Conservation (phyloP, 1,140 invertebrate species). For the Muscidifurax raptorellus region DNA sequence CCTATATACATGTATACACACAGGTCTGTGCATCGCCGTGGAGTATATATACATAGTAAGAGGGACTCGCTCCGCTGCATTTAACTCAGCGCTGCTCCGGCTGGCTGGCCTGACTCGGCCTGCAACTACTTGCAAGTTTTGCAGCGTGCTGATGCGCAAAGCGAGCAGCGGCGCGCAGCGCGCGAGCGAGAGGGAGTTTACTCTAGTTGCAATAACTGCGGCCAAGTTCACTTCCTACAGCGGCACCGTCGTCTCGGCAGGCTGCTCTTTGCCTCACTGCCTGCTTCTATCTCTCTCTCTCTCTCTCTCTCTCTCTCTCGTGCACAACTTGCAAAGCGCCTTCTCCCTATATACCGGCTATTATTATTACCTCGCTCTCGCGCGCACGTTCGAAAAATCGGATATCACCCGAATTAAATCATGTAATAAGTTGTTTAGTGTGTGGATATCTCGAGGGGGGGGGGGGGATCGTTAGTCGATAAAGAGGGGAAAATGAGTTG, state of each 20-base stretch:
- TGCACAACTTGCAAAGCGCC: background rate
- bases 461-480: background rate
- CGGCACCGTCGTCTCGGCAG: background rate
- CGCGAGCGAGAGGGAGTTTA: background rate
- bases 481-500: slow-evolving; percentile 5
- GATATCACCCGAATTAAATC: background rate
- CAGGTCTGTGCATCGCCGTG: background rate
- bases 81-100: background rate
- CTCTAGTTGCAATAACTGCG: slow-evolving; percentile 41
- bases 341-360: background rate
- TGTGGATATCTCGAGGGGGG: too few relatives aligned
- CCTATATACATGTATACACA: too few relatives aligned
- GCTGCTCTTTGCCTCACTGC: background rate
- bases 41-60: background rate
- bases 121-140: slow-evolving; percentile 44
- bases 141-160: slow-evolving; percentile 13
- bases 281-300: background rate
- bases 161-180: background rate
- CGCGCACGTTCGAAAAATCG: background rate
- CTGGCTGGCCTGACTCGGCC: background rate
- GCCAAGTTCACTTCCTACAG: slow-evolving; percentile 34
- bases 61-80: background rate
- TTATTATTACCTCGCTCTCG: background rate
- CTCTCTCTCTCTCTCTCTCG: too few relatives aligned
- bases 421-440: too few relatives aligned